phyloP scores from a whole-genome alignment of 2,113 vertebrate genomes.

The Elachura formosa region DNA sequence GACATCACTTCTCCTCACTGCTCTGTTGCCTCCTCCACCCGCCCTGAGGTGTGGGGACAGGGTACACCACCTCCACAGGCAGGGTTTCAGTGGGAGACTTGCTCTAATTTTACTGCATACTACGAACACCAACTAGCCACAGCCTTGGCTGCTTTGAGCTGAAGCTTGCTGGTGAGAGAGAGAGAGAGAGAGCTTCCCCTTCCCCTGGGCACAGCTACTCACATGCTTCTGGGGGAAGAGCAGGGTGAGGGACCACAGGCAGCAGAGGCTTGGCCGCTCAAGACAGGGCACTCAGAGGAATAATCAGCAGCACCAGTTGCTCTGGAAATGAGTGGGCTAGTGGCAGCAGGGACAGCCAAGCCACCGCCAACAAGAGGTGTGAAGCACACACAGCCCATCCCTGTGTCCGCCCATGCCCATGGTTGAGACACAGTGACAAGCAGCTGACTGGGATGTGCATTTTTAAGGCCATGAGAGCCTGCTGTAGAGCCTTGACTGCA shows the following conservation, averaged over 20 bases:
- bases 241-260: accelerated
- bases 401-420: accelerated
- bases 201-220: background rate
- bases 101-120: background rate
- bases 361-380: background rate
- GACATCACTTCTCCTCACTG: background rate
- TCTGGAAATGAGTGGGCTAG: background rate
- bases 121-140: background rate
- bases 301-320: background rate
- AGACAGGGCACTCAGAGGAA: background rate
- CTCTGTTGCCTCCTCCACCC: background rate
- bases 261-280: background rate
- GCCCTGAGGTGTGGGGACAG: accelerated
- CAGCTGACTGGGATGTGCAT: background rate
- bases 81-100: background rate
- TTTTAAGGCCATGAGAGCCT: background rate
- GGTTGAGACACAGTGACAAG: accelerated
- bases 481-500: background rate
- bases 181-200: background rate
- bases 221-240: accelerated
- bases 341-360: background rate
- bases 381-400: accelerated
- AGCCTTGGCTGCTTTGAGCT: background rate
- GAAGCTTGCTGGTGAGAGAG: background rate
- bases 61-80: background rate